A percentile compares a stretch with the other conserved stretches of the same genome.
Conservation (phyloP, 2,113 vertebrate genomes). For the Eptatretus burgeri region DNA sequence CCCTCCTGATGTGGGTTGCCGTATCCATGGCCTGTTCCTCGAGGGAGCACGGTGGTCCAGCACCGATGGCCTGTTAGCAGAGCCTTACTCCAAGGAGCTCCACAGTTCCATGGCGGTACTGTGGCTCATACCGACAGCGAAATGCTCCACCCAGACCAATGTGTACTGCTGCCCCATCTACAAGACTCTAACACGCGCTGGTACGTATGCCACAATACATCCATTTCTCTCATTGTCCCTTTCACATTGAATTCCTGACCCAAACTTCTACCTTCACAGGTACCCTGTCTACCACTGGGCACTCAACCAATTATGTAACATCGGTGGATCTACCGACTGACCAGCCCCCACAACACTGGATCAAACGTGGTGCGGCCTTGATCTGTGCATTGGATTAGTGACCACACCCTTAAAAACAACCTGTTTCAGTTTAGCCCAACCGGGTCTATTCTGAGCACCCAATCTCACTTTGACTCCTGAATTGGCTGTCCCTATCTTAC, state of each 20-base stretch:
- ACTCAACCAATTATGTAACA: conserved; percentile 52
- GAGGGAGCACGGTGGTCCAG: conserved; percentile 53
- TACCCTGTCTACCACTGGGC: conserved; percentile 43
- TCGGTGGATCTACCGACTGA: conserved; percentile 42
- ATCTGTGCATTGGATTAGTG: conserved; percentile 37
- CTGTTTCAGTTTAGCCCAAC: too few species aligned
- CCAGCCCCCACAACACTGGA: conserved; percentile 35
- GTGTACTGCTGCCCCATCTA: conserved; percentile 60
- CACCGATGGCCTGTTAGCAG: conserved; percentile 13
- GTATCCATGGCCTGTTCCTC: conserved; percentile 43
- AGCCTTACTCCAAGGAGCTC: conserved; percentile 45
- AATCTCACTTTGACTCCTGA: too few species aligned
- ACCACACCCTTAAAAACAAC: too few species aligned
- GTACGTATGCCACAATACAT: conserved; percentile 15
- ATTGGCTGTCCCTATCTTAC: too few species aligned
- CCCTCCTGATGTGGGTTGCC: conserved; percentile 32
- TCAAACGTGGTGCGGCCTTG: conserved; percentile 47
- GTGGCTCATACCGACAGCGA: conserved; percentile 32
- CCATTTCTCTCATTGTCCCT: too few species aligned
- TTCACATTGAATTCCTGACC: too few species aligned
- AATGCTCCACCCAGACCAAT: conserved; percentile 16
- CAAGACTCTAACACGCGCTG: conserved; percentile 51
- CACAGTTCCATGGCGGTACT: conserved; percentile 49
- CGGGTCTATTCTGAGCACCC: too few species aligned
- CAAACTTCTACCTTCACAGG: conserved; percentile 16